These are phyloP conservation scores for Amphiduros pacificus DNA, from an alignment of 2,888 invertebrate species.

Conservation along the genomic window DNA sequence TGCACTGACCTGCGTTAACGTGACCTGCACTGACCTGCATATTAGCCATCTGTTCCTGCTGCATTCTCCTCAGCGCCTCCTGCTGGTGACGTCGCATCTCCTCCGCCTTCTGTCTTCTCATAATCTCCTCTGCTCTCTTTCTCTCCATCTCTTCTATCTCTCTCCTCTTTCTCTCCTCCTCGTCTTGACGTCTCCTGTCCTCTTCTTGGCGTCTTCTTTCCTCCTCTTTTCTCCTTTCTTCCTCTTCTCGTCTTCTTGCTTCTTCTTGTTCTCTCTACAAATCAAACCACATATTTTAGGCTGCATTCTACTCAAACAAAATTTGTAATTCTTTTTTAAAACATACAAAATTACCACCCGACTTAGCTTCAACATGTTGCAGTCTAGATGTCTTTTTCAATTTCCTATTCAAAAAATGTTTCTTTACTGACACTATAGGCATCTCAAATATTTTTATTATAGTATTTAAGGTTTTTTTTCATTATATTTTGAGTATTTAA, in stretches of 20 bases:
- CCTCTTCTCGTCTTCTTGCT: conserved; percentile 12
- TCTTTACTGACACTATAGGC: too few species aligned
- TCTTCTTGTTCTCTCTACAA: conserved; percentile 24
- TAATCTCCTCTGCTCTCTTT: conserved; percentile 38
- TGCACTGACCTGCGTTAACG: too few species aligned
- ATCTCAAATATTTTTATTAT: too few species aligned
- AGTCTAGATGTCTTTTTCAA: too few species aligned
- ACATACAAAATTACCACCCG: too few species aligned
- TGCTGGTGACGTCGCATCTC: conserved; percentile 31
- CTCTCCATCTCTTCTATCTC: conserved; percentile 28
- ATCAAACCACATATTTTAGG: too few species aligned
- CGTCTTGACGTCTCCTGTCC: conserved; percentile 22
- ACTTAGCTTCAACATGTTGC: too few species aligned
- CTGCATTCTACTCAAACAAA: too few species aligned
- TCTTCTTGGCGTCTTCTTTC: conserved; percentile 40
- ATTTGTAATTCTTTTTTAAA: too few species aligned
- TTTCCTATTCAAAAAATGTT: too few species aligned
- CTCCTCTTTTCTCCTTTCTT: conserved; percentile 34
- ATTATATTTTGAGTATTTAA: too few species aligned
- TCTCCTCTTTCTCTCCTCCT: conserved; percentile 30
- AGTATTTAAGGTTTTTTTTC: too few species aligned
- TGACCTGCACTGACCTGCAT: conserved; percentile 41
- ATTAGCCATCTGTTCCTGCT: conserved; percentile 57
- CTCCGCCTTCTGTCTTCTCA: conserved; percentile 16
- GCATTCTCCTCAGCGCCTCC: conserved; percentile 54